Percentiles rank a stretch among this genome's conserved stretches.
phyloP scores from a whole-genome alignment of 2,797 vertebrate genomes.

The Sebastes goodei region DNA sequence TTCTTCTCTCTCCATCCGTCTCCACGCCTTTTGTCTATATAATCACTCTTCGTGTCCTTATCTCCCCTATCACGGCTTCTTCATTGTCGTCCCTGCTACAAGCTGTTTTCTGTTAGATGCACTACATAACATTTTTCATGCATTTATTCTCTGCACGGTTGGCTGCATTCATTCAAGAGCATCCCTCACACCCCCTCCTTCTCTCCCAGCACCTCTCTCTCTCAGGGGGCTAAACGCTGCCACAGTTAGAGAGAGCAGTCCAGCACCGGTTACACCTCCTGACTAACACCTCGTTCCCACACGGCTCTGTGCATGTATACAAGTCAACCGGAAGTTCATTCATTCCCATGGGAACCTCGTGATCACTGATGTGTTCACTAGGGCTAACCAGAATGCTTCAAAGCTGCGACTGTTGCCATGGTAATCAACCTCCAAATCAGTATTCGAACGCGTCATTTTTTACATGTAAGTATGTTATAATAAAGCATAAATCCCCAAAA shows the following conservation, averaged over 20 bases:
- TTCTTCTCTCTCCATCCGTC: conserved; percentile 27
- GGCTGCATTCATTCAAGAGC: conserved; percentile 36
- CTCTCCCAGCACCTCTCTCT: conserved; percentile 15
- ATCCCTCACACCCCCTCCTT: background rate
- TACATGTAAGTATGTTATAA: no score
- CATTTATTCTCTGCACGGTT: conserved; percentile 41
- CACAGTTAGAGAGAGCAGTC: conserved; percentile 26
- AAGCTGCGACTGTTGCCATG: no score
- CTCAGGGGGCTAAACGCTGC: conserved; percentile 27
- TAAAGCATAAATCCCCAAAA: no score
- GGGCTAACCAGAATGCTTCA: no score
- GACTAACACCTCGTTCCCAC: background rate
- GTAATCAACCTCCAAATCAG: no score
- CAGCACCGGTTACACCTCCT: conserved; percentile 28
- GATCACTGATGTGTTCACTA: no score
- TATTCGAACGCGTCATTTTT: no score
- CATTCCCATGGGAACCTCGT: no score
- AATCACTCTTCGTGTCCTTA: conserved; percentile 41
- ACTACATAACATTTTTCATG: conserved; percentile 36
- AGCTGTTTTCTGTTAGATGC: conserved; percentile 34
- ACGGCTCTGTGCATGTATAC: no score
- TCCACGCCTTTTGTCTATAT: background rate
- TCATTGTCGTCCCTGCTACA: conserved; percentile 27
- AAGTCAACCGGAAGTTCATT: no score
- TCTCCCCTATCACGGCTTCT: conserved; percentile 26